Conservation (phyloP, 2,113 vertebrate genomes). For the Malurus elegans region DNA sequence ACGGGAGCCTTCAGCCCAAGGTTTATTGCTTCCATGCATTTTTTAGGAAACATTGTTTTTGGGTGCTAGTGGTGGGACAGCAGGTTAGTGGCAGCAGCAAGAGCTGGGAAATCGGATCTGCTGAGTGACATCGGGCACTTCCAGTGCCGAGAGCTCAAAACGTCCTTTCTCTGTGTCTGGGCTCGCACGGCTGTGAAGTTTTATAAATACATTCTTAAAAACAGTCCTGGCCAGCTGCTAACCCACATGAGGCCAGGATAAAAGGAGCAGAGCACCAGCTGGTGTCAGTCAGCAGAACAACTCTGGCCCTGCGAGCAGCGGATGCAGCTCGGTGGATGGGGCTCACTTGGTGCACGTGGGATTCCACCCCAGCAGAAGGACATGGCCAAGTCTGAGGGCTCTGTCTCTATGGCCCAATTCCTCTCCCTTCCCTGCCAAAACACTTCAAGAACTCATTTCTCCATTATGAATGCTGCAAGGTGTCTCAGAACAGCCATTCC, state of each 20-base stretch:
- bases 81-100: background rate
- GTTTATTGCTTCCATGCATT: background rate
- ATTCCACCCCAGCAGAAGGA: background rate
- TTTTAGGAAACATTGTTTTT: background rate
- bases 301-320: fast-evolving
- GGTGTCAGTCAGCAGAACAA: constrained; percentile 33
- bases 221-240: constrained; percentile 29
- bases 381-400: background rate
- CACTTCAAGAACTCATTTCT: background rate
- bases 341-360: fast-evolving
- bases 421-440: background rate
- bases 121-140: fast-evolving
- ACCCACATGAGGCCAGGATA: background rate
- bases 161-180: background rate
- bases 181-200: background rate
- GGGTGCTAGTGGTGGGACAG: background rate
- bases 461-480: background rate
- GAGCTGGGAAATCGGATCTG: constrained; percentile 16
- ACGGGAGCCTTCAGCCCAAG: background rate
- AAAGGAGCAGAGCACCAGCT: constrained; percentile 45
- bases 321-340: background rate
- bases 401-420: background rate
- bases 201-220: constrained; percentile 59
- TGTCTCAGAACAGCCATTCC: background rate
- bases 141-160: background rate